Base-by-base conservation (phyloP, 2,888 invertebrate species). In the Nephrotoma appendiculata region DNA sequence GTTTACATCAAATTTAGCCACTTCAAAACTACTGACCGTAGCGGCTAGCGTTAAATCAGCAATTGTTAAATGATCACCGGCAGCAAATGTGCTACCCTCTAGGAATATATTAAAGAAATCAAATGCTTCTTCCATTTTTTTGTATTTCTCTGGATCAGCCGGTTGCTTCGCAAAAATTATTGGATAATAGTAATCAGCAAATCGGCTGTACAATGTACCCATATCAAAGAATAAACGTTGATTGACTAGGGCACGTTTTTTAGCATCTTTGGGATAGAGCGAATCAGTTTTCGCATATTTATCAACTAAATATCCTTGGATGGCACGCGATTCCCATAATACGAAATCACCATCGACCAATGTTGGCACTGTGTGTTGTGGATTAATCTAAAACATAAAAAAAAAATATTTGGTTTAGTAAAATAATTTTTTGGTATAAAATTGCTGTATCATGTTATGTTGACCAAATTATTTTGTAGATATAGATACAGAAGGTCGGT, bases 281-380 rank as follows among this genome's bases (percentile, higher is more conserved):
- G 93, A 92, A 89, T 95, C 95, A 89, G 95, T 94, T 90, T 96
- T 96, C 87, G 95, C 96, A 90, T 97, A 97, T 89, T 96, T 95
- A 91, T 95, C 95, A 45, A 93, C 95, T 90, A 98, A 93, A 91
- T 98, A 98, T 0, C 94, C 93, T 91, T 95, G 93, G 90, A 97
- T 97, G 88, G 96, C 95, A 84, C 97, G 95, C 86, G 97, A 97
- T 92, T 98, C 98, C 94, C 95, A 96, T 87, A 98, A 91, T 7
- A 94, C 91, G 90, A 97, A 95, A 0, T 96, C 97, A 89, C 96
- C 95, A 92, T 98, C 98, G 88, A 95, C 95, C 87, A 98, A 91
- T 0, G 96, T 96, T 7, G 98, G 98, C 87, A 98, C 94, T 52
- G 95, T 95, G 91, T 97, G 97, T 91, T 97, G 96, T 0, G 96